phyloP scores from a whole-genome alignment of 2,888 invertebrate species.

The Syrphus vitripennis region DNA sequence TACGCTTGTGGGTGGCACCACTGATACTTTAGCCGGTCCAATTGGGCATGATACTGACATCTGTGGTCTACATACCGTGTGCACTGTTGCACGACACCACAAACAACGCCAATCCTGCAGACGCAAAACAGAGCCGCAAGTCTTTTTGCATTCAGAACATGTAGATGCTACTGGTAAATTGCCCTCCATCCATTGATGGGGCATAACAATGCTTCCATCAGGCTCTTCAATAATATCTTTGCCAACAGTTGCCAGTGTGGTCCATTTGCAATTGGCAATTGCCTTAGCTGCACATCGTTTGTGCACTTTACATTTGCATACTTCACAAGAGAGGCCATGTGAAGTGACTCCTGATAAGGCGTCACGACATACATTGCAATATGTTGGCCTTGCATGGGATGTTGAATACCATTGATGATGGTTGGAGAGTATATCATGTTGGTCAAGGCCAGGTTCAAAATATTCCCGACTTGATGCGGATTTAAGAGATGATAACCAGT shows the following conservation, averaged over 20 bases:
- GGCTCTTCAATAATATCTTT: slow-evolving; percentile 95
- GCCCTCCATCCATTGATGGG: slow-evolving; percentile 99
- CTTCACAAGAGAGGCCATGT: slow-evolving; percentile 97
- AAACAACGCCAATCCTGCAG: slow-evolving; percentile 98
- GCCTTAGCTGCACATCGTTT: slow-evolving; percentile 96
- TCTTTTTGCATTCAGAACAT: slow-evolving; percentile 96
- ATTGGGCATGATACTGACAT: slow-evolving; percentile 91
- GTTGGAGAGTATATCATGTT: slow-evolving; percentile 86
- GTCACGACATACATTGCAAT: slow-evolving; percentile 98
- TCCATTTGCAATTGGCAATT: slow-evolving; percentile 98
- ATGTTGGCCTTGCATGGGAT: slow-evolving; percentile 96
- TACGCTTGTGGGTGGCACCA: slow-evolving; percentile 96
- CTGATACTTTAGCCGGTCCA: slow-evolving; percentile 93
- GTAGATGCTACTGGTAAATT: slow-evolving; percentile 97
- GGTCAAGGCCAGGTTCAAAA: slow-evolving; percentile 83
- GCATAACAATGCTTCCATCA: slow-evolving; percentile 96
- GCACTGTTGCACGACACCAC: slow-evolving; percentile 96
- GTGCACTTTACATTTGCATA: slow-evolving; percentile 98
- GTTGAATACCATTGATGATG: slow-evolving; percentile 94
- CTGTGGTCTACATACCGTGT: slow-evolving; percentile 93
- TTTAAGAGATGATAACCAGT: slow-evolving; percentile 92
- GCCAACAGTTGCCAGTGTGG: slow-evolving; percentile 96
- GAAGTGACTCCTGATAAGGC: slow-evolving; percentile 96
- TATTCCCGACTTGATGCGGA: slow-evolving; percentile 84
- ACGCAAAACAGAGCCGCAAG: slow-evolving; percentile 96